Conservation (phyloP, 2,113 vertebrate genomes). For the mouse (Mus musculus) region DNA sequence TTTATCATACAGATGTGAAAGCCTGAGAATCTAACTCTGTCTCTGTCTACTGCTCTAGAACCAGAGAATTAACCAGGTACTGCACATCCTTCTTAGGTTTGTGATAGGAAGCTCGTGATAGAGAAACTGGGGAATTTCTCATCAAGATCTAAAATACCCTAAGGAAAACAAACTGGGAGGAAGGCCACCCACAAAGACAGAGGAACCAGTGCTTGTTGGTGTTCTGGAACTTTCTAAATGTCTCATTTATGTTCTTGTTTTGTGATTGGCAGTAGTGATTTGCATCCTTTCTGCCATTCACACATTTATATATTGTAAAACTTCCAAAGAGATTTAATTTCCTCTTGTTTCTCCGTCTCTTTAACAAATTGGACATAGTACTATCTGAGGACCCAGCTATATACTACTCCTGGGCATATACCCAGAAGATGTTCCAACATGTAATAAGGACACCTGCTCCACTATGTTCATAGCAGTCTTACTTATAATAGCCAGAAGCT, state of each 20-base stretch:
- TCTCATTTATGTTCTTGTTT: neutral
- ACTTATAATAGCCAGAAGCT: too few species aligned
- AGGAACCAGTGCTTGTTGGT: neutral
- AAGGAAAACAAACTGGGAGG: neutral
- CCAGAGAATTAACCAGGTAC: neutral
- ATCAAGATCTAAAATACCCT: neutral
- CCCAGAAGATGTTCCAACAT: too few species aligned
- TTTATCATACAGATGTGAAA: neutral
- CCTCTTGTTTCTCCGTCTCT: constrained; percentile 21
- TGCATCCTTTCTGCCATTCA: neutral
- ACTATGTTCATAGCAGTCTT: too few species aligned
- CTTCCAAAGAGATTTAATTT: neutral
- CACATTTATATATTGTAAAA: neutral
- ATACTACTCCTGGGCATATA: too few species aligned
- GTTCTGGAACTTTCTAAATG: neutral
- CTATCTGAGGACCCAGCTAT: too few species aligned
- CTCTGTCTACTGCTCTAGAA: neutral
- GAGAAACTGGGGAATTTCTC: neutral
- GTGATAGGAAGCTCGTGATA: neutral
- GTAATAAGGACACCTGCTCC: too few species aligned
- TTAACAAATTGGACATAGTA: neutral
- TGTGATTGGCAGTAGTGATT: too few species aligned
- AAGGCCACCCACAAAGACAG: neutral
- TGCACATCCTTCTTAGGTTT: neutral
- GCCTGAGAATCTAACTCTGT: neutral